Conservation (phyloP, 2,888 invertebrate genomes). For the Bhutanitis thaidina region DNA sequence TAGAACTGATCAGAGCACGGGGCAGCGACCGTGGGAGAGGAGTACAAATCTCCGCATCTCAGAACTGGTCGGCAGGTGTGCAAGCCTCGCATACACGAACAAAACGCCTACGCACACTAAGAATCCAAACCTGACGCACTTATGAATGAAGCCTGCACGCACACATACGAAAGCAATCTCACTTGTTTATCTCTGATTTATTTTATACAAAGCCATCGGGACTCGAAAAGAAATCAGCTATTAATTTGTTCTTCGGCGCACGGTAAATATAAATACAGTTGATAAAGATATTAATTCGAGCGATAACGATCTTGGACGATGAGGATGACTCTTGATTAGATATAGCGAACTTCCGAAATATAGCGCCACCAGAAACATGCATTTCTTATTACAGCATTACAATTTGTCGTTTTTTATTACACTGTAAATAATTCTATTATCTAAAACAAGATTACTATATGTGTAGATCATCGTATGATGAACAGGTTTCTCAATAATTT, state of each 20-base stretch:
- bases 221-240: slow-evolving; percentile 65
- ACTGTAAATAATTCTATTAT: too few relatives aligned
- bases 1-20: slow-evolving; percentile 67
- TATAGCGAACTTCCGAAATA: slow-evolving; percentile 10
- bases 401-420: too few relatives aligned
- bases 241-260: slow-evolving; percentile 68
- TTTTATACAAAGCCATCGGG: slow-evolving; percentile 69
- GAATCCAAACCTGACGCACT: slow-evolving; percentile 58
- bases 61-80: slow-evolving; percentile 80
- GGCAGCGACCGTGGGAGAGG: slow-evolving; percentile 79
- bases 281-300: slow-evolving; percentile 69
- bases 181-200: slow-evolving; percentile 77
- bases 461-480: too few relatives aligned
- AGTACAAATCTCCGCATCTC: slow-evolving; percentile 79
- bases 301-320: slow-evolving; percentile 58
- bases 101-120: slow-evolving; percentile 31
- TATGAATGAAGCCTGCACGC: slow-evolving; percentile 64
- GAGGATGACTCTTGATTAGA: slow-evolving; percentile 34
- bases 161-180: slow-evolving; percentile 51
- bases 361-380: background rate
- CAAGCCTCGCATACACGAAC: slow-evolving; percentile 42
- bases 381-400: background rate
- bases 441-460: too few relatives aligned
- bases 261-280: slow-evolving; percentile 53
- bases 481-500: too few relatives aligned